These are phyloP conservation scores for Crocuta crocuta DNA, from an alignment of 2,113 vertebrate genomes.

Conservation along the genomic window DNA sequence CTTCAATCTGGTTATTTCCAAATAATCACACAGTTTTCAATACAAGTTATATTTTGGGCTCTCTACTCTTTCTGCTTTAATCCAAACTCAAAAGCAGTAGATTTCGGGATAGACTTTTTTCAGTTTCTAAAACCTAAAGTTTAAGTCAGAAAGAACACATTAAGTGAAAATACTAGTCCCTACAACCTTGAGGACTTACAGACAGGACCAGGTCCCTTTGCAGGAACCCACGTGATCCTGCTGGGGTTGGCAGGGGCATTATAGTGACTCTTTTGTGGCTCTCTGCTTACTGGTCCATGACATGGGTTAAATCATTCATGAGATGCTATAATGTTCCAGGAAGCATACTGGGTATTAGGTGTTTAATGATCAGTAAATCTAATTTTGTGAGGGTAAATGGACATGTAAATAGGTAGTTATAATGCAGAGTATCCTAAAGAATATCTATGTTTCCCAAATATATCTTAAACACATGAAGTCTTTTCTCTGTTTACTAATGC, in stretches of 20 bases:
- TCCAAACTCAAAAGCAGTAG: background rate
- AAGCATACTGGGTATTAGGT: too few species aligned
- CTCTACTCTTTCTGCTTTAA: background rate
- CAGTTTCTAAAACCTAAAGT: background rate
- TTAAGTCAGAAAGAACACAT: background rate
- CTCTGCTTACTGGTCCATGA: background rate
- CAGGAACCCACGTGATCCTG: too few species aligned
- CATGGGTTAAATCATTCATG: background rate
- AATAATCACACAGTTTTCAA: background rate
- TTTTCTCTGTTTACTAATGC: background rate
- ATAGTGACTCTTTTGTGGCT: background rate
- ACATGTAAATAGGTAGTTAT: background rate
- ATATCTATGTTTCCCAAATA: background rate
- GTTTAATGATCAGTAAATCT: background rate
- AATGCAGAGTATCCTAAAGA: background rate
- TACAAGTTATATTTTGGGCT: background rate
- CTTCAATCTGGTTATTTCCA: background rate
- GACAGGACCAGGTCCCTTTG: rapidly evolving
- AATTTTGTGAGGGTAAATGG: background rate
- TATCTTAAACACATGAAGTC: background rate
- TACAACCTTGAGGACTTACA: background rate
- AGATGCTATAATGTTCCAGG: background rate
- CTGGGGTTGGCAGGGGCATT: background rate
- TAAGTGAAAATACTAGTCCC: background rate
- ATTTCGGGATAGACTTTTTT: background rate